Conservation (phyloP, 2,888 invertebrate species). For the Salpingus planirostris region DNA sequence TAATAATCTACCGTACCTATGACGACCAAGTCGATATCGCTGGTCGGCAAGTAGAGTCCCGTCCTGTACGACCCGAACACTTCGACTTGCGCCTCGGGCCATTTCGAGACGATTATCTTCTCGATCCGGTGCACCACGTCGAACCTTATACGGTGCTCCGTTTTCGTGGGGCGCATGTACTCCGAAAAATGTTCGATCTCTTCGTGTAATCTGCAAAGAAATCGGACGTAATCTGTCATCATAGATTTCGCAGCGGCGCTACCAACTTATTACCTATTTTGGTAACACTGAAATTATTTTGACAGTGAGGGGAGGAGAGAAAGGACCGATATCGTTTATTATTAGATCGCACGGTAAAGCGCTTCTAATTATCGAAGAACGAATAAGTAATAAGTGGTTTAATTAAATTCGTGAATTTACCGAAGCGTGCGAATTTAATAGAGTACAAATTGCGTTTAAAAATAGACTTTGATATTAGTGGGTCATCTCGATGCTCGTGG, state of each 20-base stretch:
- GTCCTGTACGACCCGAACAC: conserved; percentile 98
- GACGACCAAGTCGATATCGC: conserved; percentile 61
- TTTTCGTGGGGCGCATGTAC: conserved; percentile 88
- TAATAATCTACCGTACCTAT: no score
- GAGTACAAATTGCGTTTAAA: no score
- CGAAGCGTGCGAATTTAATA: no score
- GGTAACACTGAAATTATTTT: not conserved
- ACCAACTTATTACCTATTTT: not conserved
- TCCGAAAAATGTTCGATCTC: conserved; percentile 95
- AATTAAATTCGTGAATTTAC: no score
- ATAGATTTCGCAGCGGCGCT: no score
- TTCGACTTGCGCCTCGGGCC: conserved; percentile 92
- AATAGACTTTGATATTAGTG: no score
- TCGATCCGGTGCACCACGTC: conserved; percentile 86
- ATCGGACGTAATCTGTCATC: no score
- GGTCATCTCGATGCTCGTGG: no score
- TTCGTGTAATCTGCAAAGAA: conserved; percentile 71
- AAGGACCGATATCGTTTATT: no score
- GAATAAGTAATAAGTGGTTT: no score
- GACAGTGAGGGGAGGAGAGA: not conserved
- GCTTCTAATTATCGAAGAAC: no score
- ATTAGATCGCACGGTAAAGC: no score
- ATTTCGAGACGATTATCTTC: conserved; percentile 75
- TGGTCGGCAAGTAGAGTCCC: conserved; percentile 94
- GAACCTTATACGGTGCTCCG: conserved; percentile 82